Evolutionary conservation across 2,888 invertebrate genomes (phyloP), one percentile per base, ranked within the genome.

Genomic region (Salpingus planirostris): DNA sequence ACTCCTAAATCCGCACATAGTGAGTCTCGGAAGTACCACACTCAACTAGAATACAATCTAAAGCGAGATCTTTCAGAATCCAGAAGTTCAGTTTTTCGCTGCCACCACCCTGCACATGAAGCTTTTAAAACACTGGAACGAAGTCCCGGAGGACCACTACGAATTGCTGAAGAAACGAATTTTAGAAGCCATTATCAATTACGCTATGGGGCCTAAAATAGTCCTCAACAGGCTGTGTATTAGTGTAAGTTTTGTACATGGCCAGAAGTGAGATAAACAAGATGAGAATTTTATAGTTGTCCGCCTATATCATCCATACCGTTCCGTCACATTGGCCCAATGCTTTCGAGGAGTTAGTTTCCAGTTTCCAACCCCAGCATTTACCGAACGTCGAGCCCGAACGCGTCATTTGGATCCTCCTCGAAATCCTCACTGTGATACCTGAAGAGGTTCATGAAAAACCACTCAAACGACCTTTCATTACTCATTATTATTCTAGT

Each of bases 31-130:
- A n/a, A n/a, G n/a, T n/a, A n/a, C n/a, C n/a, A n/a, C n/a, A n/a
- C n/a, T n/a, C 12, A 8, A 13, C 15, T 24, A 21, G 2, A 21
- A 8, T 10, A n/a, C 21, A 25, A 24, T 24, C n/a, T 21, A 8
- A 26, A 18, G 24, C 7, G 8, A 10, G 22, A 31, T 7, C 11
- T 68, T 71, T 25, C 60, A 90, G 89, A 73, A 76, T 33, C 79
- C 81, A 43, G 92, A 92, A 68, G 84, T 91, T 15, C 92, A 93
- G 64, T 93, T 90, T 66, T 95, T 89, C 70, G 93, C 86, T 32
- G 93, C 93, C 3, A 86, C 86, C 27, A 90, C 90, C 13, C 64
- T 95, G 12, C 87, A 93, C 54, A 78, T 82, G 1, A 95, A 95
- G 63, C 75, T 95, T 29, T 76, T 87, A 49, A 81, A 87, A 56